phyloP scores from a whole-genome alignment of 2,888 invertebrate genomes.

The Lepidochrysops patricia region DNA sequence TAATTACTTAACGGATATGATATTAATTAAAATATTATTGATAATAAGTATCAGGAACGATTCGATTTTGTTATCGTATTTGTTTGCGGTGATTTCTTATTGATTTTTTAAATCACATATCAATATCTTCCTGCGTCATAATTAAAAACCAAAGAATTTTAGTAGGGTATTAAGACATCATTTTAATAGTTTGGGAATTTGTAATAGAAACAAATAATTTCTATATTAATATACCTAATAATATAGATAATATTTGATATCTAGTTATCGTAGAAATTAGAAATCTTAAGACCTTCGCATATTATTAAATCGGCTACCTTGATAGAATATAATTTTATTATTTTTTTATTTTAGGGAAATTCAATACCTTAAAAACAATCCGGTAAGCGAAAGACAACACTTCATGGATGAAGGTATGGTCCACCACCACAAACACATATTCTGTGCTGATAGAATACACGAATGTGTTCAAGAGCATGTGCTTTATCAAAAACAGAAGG shows the following conservation, averaged over 20 bases:
- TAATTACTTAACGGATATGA: slow-evolving; percentile 37
- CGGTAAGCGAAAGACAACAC: slow-evolving; percentile 62
- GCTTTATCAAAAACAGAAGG: slow-evolving; percentile 54
- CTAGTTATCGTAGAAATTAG: no score
- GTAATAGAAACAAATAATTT: no score
- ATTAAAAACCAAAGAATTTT: slow-evolving; percentile 7
- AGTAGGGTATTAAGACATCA: not conserved
- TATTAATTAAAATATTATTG: slow-evolving; percentile 38
- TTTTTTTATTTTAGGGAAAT: slow-evolving; percentile 59
- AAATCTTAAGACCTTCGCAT: not conserved
- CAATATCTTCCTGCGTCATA: slow-evolving; percentile 20
- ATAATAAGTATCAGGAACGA: slow-evolving; percentile 40
- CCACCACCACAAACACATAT: slow-evolving; percentile 76
- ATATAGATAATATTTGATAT: no score
- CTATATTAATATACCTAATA: no score
- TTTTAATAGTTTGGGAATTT: not conserved
- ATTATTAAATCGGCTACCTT: not conserved
- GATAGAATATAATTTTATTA: not conserved
- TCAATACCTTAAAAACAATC: slow-evolving; percentile 60
- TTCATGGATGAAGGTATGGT: slow-evolving; percentile 68
- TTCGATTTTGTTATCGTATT: slow-evolving; percentile 35
- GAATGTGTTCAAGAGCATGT: slow-evolving; percentile 78
- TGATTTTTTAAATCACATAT: slow-evolving; percentile 30
- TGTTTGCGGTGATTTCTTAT: slow-evolving; percentile 44
- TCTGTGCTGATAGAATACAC: slow-evolving; percentile 81